Conservation (phyloP, 2,797 vertebrate species). For the Threskiornis aethiopicus region DNA sequence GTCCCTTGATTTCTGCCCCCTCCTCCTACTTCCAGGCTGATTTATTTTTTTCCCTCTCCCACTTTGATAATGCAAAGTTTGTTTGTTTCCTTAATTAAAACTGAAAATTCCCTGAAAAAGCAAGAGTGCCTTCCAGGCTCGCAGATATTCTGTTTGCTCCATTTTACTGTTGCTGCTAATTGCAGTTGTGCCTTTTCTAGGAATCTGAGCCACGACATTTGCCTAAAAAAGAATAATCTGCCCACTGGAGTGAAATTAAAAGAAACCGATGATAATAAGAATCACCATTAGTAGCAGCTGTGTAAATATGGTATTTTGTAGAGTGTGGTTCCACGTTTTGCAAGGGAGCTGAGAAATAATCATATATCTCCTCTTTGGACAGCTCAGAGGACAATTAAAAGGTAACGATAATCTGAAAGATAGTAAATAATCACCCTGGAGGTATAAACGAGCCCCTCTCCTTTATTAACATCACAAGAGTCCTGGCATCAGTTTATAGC, state of each 20-base stretch:
- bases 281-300: background rate
- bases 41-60: background rate
- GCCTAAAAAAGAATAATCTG: background rate
- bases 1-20: slow-evolving; percentile 36
- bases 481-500: background rate
- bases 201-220: background rate
- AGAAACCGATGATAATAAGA: background rate
- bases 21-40: background rate
- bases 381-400: background rate
- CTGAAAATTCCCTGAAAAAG: background rate
- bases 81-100: background rate
- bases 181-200: background rate
- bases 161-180: background rate
- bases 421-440: background rate
- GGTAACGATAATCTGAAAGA: background rate
- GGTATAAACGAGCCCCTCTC: background rate
- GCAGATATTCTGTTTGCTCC: background rate
- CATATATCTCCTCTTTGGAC: background rate
- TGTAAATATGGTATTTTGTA: background rate
- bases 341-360: background rate
- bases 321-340: background rate
- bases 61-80: background rate
- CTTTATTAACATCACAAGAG: background rate
- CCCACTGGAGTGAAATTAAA: background rate
- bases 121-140: background rate